Evolutionary conservation across 2,888 invertebrate species (phyloP), one percentile per base, ranked within the genome.

Genomic region (Heliothis peltigera): DNA sequence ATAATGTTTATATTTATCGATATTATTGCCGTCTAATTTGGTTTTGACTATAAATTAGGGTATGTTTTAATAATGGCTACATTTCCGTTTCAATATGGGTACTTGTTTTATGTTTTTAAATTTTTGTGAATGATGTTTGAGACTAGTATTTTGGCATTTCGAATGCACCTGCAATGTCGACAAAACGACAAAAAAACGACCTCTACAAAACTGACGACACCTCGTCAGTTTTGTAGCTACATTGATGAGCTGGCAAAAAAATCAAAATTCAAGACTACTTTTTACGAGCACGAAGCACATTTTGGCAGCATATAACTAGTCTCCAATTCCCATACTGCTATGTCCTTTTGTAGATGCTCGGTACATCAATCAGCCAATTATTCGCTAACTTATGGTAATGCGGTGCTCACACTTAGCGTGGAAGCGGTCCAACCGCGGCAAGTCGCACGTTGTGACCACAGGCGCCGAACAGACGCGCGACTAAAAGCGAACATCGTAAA

Each of bases 1-100:
- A 80, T 83, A 86, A 8, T 88, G 84, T 87, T 80, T 86, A 83
- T 84, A 83, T 84, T 87, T 82, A 86, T 84, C 63, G 75, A 77
- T 78, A 69, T 79, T 76, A 77, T 73, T 73, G 63, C 25, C 60
- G 66, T 62, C 57, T 68, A 59, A 77, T 75, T 73, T 72, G 47
- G 58, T 72, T 73, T 76, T 64, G 68, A 64, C 63, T 58, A 77
- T 75, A 71, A 77, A 76, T 74, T 62, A 64, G 72, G 77, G 73
- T 65, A 58, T 22, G 58, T 67, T 57, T 64, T 61, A 70, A 65
- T 77, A 64, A 64, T 72, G 49, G 49, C 15, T 21, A 19, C 43
- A 42, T 55, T 61, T 63, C 39, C 54, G 25, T 56, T 62, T 56
- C 55, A 71, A 56, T 70, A 48, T 28, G 35, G 39, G 46, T 62